Base-by-base conservation (phyloP, 2,113 vertebrate species). In the Gasterosteus nipponicus region DNA sequence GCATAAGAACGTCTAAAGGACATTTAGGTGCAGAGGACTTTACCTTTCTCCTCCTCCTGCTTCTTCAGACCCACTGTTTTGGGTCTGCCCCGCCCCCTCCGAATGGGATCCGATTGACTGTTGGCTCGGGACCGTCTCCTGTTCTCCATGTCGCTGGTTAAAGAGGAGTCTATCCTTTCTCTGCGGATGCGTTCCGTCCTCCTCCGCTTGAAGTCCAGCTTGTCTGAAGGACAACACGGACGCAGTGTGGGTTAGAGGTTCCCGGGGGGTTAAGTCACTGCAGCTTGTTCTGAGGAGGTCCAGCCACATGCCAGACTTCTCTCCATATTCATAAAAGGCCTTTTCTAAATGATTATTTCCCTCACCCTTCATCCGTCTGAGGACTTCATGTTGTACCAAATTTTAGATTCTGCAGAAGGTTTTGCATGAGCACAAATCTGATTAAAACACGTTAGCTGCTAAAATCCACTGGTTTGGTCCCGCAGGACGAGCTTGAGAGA, bases 31-130 rank as follows among this genome's bases (percentile, higher is more conserved):
- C 5, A 33, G 33, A 33, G 5, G 29, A 0, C 29, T 7, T 89
- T 95, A 98, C 98, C 97, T 96, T 96, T 98, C 81, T 99, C 98
- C 61, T 98, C 98, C 69, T 99, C 97, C 0, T 95, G 96, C 53
- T 97, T 99, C 94, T 97, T 99, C 58, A 96, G 92, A 16, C 96
- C 95, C 33, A 96, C 94, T 33, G 95, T 96, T 85, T 99, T 99
- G 9, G 98, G 97, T 87, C 98, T 84, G 68, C 97, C 97, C 76
- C 98, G 93, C 53, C 98, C 97, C 85, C 98, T 93, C 64, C 98
- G 94, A 90, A 96, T 97, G 39, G 96, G 95, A 85, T 99, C 98
- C 61, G 97, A 97, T 51, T 99, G 97, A 91, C 97, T 98, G 91
- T 97, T 97, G 81, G 95, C 93, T 65, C 97, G 94, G 68, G 96